Percentiles rank a stretch among this genome's conserved stretches.
Evolutionary conservation across 2,888 invertebrate genomes (phyloP).

Genomic region (Biston betularia): DNA sequence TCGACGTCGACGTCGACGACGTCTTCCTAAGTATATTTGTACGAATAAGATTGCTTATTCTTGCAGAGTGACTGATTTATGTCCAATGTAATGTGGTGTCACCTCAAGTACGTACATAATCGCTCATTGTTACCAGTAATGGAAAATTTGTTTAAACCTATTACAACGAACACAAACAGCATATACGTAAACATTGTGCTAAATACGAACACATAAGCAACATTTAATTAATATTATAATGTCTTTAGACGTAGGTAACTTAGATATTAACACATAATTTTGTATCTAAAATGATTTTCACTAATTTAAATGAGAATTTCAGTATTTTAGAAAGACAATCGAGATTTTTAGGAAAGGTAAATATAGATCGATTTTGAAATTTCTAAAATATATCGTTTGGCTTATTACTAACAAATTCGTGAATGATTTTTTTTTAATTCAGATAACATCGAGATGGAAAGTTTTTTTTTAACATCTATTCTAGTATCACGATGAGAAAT

Average conservation of each 20-base stretch:
- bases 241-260: conserved; percentile 40
- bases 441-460: conserved; percentile 61
- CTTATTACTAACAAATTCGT: conserved; percentile 79
- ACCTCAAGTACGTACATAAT: no score
- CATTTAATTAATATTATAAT: conserved; percentile 32
- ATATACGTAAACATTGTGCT: conserved; percentile 38
- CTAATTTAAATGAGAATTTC: conserved; percentile 18
- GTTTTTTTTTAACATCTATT: conserved; percentile 66
- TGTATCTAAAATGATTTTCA: conserved; percentile 20
- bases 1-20: no score
- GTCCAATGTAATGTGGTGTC: no score
- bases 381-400: conserved; percentile 49
- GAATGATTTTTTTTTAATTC: conserved; percentile 66
- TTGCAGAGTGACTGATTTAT: no score
- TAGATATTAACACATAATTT: conserved; percentile 35
- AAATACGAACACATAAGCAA: conserved; percentile 34
- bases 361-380: conserved; percentile 38
- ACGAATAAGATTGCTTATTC: no score
- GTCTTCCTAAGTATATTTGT: no score
- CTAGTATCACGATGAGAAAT: conserved; percentile 80
- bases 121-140: neutral
- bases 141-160: conserved; percentile 33
- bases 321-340: conserved; percentile 21
- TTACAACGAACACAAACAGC: conserved; percentile 24
- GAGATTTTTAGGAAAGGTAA: conserved; percentile 21